These are phyloP conservation scores for Hyperopisus bebe DNA, from an alignment of 2,113 vertebrate species.

Conservation along the genomic window DNA sequence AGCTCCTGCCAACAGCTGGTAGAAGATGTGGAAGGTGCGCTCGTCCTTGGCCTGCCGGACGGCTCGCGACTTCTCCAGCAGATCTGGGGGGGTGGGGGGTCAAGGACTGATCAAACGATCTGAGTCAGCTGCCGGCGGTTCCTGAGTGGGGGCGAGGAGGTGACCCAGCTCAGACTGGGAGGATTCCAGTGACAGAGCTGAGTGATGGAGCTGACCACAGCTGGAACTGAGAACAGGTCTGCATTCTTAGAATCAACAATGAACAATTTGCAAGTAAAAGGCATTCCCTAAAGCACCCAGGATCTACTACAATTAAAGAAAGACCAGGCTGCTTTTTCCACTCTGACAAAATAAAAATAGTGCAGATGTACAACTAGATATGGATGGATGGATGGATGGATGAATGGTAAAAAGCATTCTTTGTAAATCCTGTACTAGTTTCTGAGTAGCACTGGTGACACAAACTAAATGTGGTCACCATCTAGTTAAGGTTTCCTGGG, in stretches of 20 bases:
- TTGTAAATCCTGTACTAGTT: not conserved
- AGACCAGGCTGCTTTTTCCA: not conserved
- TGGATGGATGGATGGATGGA: not conserved
- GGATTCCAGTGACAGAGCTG: not conserved
- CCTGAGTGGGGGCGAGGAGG: not conserved
- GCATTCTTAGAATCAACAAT: not conserved
- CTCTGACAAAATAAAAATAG: not conserved
- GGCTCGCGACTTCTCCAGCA: constrained; percentile 93
- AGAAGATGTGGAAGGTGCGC: constrained; percentile 92
- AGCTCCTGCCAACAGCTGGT: constrained; percentile 85
- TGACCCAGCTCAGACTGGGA: not conserved
- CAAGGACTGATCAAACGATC: constrained; percentile 50
- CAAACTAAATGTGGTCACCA: not conserved
- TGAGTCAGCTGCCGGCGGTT: not conserved
- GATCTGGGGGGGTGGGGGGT: constrained; percentile 64
- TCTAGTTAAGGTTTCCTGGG: not conserved
- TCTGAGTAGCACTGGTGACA: not conserved
- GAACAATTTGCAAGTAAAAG: not conserved
- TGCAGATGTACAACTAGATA: not conserved
- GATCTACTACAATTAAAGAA: not conserved
- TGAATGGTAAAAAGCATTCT: not conserved
- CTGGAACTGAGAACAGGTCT: not conserved
- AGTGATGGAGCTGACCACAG: not conserved
- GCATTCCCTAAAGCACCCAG: not conserved
- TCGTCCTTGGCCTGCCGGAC: constrained; percentile 97